Conservation (phyloP, 37 sponge, comb jelly and placozoan genomes). For the Beroe forskalii region DNA sequence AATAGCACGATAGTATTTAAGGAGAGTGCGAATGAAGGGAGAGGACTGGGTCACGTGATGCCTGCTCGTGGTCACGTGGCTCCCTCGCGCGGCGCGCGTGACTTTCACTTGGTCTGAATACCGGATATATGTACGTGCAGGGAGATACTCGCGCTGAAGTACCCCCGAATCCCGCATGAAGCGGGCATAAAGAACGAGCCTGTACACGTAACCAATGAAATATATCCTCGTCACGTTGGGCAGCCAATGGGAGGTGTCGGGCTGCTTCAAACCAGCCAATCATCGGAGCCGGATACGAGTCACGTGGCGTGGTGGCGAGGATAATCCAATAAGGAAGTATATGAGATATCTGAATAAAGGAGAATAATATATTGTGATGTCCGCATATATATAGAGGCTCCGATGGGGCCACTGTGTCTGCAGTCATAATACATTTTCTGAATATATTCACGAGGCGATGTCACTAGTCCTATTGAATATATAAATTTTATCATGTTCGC, state of each 20-base stretch:
- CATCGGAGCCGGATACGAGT: not conserved
- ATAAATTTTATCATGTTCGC: no score
- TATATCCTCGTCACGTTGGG: no score
- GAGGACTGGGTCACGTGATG: conserved; percentile 7
- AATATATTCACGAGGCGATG: no score
- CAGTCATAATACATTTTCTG: no score
- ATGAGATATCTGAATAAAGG: conserved; percentile 35
- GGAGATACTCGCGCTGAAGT: conserved; percentile 54
- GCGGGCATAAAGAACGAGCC: no score
- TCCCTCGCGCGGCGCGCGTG: not conserved
- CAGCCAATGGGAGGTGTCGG: not conserved
- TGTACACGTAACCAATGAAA: no score
- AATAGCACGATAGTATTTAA: conserved; percentile 63
- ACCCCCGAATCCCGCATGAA: no score
- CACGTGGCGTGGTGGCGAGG: not conserved
- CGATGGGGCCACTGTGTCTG: no score
- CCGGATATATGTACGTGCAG: conserved; percentile 24
- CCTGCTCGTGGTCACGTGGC: not conserved
- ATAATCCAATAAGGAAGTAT: conserved; percentile 63
- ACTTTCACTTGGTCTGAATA: not conserved
- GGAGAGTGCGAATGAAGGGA: conserved; percentile 1
- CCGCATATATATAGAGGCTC: no score
- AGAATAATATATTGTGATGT: not conserved
- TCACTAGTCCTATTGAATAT: no score
- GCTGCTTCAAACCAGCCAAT: conserved; percentile 3